These are phyloP conservation scores for Hyles lineata DNA, from an alignment of 2,888 invertebrate genomes.

Conservation along the genomic window DNA sequence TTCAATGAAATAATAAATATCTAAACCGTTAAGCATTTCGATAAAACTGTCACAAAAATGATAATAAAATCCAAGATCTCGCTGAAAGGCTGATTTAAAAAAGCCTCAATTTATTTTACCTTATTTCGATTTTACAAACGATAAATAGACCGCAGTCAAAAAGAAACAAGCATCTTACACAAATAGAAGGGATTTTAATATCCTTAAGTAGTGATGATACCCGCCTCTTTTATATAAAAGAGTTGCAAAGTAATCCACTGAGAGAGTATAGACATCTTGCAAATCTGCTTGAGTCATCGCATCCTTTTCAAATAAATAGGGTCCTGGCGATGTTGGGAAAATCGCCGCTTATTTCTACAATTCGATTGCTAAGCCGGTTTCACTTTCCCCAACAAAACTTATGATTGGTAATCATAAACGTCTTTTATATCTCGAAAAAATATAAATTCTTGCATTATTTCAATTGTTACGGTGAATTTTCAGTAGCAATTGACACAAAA, in stretches of 20 bases:
- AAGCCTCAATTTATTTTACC: slow-evolving; percentile 55
- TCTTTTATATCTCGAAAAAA: not conserved
- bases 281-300: slow-evolving; percentile 83
- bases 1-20: too few species aligned
- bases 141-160: slow-evolving; percentile 70
- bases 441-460: not conserved
- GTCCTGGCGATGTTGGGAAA: slow-evolving; percentile 66
- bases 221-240: slow-evolving; percentile 77
- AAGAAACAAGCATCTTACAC: slow-evolving; percentile 81
- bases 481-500: slow-evolving; percentile 3
- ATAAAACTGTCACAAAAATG: not conserved
- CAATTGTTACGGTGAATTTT: not conserved
- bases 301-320: slow-evolving; percentile 82
- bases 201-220: slow-evolving; percentile 84
- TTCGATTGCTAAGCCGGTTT: slow-evolving; percentile 43
- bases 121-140: slow-evolving; percentile 65
- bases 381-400: slow-evolving; percentile 20
- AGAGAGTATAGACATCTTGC: slow-evolving; percentile 76
- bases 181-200: slow-evolving; percentile 83
- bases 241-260: slow-evolving; percentile 84
- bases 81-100: slow-evolving; percentile 33
- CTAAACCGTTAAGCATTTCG: not conserved
- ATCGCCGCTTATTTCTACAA: slow-evolving; percentile 61
- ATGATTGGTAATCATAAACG: slow-evolving; percentile 14
- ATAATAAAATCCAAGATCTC: not conserved